phyloP scores from a whole-genome alignment of 2,113 vertebrate genomes.

The Thamnaconus septentrionalis region DNA sequence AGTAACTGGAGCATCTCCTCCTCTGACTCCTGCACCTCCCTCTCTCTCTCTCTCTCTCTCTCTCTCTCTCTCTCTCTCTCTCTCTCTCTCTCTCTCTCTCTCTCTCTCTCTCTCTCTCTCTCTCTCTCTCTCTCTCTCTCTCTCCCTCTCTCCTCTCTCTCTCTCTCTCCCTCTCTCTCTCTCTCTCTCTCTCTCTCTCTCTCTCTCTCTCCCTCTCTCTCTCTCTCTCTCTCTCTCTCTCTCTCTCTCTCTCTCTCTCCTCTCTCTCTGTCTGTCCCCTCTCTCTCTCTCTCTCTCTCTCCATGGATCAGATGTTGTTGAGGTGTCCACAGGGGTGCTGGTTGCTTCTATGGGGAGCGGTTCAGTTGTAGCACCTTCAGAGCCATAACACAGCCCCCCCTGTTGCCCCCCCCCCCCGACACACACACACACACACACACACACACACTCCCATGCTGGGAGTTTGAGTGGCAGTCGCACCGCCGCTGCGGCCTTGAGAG shows the following conservation, averaged over 20 bases:
- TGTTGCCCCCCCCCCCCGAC: constrained; percentile 38
- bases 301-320: constrained; percentile 82
- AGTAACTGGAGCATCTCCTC: constrained; percentile 65
- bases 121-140: too few species aligned
- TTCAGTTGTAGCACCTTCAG: constrained; percentile 78
- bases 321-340: constrained; percentile 73
- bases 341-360: constrained; percentile 80
- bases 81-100: constrained; percentile 38
- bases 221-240: too few species aligned
- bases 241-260: too few species aligned
- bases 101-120: constrained; percentile 34
- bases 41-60: too few species aligned
- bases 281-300: constrained; percentile 41
- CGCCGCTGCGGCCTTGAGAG: constrained; percentile 55
- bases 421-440: constrained; percentile 50
- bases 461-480: constrained; percentile 84
- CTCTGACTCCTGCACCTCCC: too few species aligned
- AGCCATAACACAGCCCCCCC: constrained; percentile 79
- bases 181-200: constrained; percentile 57
- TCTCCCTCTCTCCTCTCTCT: too few species aligned
- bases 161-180: too few species aligned
- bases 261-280: constrained; percentile 50
- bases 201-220: too few species aligned
- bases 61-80: too few species aligned
- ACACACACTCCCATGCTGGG: constrained; percentile 67